A percentile compares a stretch with the other conserved stretches of the same genome.
phyloP scores from a whole-genome alignment of 2,797 vertebrate genomes.

The Vireo griseus region DNA sequence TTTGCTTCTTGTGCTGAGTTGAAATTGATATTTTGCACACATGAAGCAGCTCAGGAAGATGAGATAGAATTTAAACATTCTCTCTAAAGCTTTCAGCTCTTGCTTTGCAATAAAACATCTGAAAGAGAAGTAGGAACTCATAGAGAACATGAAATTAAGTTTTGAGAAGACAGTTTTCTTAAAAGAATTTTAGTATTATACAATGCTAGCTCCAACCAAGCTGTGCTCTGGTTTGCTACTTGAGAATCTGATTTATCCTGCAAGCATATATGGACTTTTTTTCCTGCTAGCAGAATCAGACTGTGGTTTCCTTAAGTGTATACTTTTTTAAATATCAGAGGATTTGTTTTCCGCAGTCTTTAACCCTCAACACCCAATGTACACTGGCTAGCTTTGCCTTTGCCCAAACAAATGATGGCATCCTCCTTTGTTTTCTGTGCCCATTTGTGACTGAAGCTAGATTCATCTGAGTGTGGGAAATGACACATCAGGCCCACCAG shows the following conservation, averaged over 20 bases:
- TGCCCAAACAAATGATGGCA: neutral
- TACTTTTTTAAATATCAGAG: neutral
- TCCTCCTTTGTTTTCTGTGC: neutral
- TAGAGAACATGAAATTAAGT: neutral
- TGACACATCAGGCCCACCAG: rapidly evolving
- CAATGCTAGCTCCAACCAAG: neutral
- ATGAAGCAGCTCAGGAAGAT: neutral
- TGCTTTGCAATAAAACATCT: neutral
- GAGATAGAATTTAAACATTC: neutral
- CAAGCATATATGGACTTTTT: neutral
- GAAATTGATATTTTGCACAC: neutral
- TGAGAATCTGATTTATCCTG: neutral
- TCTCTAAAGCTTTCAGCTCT: neutral
- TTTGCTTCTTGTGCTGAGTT: neutral
- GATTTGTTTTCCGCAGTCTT: neutral
- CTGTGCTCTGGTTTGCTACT: neutral
- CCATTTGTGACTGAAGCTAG: neutral
- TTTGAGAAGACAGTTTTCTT: neutral
- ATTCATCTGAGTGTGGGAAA: neutral
- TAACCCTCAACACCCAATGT: neutral
- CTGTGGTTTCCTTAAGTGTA: neutral
- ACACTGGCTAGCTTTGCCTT: neutral
- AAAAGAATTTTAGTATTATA: neutral
- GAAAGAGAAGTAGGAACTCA: neutral
- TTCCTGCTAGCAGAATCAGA: neutral